Evolutionary conservation across 2,888 invertebrate species (phyloP).

Genomic region (Coronaproctus castanopsis): DNA sequence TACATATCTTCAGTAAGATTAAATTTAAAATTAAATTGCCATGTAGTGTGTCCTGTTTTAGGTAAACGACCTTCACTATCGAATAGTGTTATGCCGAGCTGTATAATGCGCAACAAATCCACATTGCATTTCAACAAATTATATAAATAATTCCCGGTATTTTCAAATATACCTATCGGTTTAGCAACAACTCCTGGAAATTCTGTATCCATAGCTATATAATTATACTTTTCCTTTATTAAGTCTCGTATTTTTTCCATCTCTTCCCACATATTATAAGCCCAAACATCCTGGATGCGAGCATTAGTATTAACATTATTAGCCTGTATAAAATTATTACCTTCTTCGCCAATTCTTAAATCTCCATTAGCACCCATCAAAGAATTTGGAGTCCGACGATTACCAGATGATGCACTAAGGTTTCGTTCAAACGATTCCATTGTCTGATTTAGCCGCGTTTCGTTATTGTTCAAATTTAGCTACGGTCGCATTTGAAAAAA

Average conservation of each 20-base stretch:
- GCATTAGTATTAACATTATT: slow-evolving; percentile 36
- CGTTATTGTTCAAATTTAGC: background rate
- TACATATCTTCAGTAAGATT: slow-evolving; percentile 97
- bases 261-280: slow-evolving; percentile 89
- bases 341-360: background rate
- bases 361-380: background rate
- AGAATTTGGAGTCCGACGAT: background rate
- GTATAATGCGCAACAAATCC: slow-evolving; percentile 90
- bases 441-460: background rate
- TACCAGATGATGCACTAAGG: background rate
- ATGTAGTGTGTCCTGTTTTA: slow-evolving; percentile 69
- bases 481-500: background rate
- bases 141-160: slow-evolving; percentile 81
- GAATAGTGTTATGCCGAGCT: slow-evolving; percentile 87
- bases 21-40: slow-evolving; percentile 99
- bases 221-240: slow-evolving; percentile 35
- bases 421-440: background rate
- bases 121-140: slow-evolving; percentile 92
- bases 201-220: slow-evolving; percentile 77
- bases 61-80: slow-evolving; percentile 93
- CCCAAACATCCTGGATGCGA: slow-evolving; percentile 96
- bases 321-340: background rate
- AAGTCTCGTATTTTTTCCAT: slow-evolving; percentile 75
- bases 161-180: slow-evolving; percentile 86
- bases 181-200: slow-evolving; percentile 95